These are phyloP conservation scores for Phaonia tiefii DNA, from an alignment of 2,888 invertebrate species.

Conservation along the genomic window DNA sequence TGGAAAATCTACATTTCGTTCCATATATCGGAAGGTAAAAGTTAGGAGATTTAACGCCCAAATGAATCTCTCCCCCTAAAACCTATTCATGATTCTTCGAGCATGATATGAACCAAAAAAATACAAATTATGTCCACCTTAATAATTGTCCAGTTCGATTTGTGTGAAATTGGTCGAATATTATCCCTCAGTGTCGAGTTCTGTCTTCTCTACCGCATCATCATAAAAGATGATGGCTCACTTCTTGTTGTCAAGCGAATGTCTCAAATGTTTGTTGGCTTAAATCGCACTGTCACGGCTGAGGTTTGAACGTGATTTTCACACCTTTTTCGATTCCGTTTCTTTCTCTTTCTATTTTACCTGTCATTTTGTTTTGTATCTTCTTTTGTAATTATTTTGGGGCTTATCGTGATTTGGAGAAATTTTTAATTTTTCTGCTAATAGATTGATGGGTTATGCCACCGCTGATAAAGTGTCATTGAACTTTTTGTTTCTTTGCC, in stretches of 20 bases:
- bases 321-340: conserved; percentile 46
- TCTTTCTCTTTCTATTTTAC: neutral
- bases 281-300: conserved; percentile 51
- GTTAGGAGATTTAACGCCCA: too few relatives aligned
- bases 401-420: conserved; percentile 47
- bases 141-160: too few relatives aligned
- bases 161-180: conserved; percentile 12
- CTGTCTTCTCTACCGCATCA: conserved; percentile 18
- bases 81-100: too few relatives aligned
- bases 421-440: conserved; percentile 42
- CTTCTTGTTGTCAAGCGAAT: conserved; percentile 43
- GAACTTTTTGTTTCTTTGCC: conserved; percentile 61
- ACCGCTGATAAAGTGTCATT: conserved; percentile 67
- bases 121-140: too few relatives aligned
- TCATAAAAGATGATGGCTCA: conserved; percentile 38
- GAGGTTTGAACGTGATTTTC: conserved; percentile 50
- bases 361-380: conserved; percentile 36
- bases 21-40: too few relatives aligned
- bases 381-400: conserved; percentile 22
- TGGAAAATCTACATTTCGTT: too few relatives aligned
- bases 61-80: too few relatives aligned
- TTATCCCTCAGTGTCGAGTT: neutral
- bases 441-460: conserved; percentile 49
- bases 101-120: too few relatives aligned
- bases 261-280: neutral